Percentiles rank a stretch among this genome's conserved stretches.
These are phyloP conservation scores for Chionomys nivalis DNA, from an alignment of 2,113 vertebrate species.

Conservation along the genomic window DNA sequence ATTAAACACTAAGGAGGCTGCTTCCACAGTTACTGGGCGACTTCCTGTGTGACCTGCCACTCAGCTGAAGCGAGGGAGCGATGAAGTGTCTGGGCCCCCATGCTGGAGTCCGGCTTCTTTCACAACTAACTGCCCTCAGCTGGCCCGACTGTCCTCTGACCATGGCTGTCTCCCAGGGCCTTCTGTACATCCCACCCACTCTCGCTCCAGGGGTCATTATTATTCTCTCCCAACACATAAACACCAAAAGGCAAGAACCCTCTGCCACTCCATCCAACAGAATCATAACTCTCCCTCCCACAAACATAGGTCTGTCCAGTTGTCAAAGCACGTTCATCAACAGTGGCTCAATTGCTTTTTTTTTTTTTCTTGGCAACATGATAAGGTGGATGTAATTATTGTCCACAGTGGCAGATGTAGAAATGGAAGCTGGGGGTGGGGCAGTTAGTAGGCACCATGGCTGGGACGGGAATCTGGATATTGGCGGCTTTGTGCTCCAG, in stretches of 20 bases:
- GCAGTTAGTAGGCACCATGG: fast-evolving
- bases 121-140: background rate
- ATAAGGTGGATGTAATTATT: too few species aligned
- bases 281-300: background rate
- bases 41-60: constrained; percentile 40
- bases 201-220: background rate
- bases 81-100: background rate
- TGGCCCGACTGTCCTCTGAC: background rate
- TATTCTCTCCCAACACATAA: constrained; percentile 1
- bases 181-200: background rate
- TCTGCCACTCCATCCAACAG: background rate
- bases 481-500: background rate
- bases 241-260: background rate
- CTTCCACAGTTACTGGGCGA: background rate
- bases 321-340: background rate
- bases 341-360: background rate
- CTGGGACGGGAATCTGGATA: background rate
- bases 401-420: background rate
- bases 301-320: background rate
- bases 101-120: background rate
- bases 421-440: background rate
- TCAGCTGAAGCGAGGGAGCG: background rate
- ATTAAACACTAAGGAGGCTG: constrained; percentile 58
- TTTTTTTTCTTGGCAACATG: background rate
- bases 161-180: background rate